These are phyloP conservation scores for Conomelus anceps DNA, from an alignment of 2,888 invertebrate genomes.

Conservation along the genomic window DNA sequence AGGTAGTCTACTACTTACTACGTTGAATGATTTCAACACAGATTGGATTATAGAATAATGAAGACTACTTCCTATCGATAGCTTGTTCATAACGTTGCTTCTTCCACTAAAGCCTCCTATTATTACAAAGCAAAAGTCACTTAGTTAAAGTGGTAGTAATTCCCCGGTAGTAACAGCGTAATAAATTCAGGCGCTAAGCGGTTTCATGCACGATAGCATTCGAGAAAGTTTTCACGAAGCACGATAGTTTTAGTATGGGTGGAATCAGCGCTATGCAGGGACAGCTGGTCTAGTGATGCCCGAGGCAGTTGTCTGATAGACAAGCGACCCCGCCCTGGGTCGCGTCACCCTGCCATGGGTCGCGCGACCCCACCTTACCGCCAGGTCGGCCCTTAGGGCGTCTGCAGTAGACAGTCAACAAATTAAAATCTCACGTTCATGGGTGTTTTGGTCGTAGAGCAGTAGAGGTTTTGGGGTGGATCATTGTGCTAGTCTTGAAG, in stretches of 20 bases:
- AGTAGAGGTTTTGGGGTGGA: not conserved
- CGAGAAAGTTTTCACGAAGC: not conserved
- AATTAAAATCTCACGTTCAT: not conserved
- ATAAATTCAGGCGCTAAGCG: not conserved
- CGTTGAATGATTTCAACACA: not conserved
- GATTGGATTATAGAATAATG: not conserved
- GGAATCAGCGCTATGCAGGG: not conserved
- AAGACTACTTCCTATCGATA: not conserved
- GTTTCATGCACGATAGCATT: not conserved
- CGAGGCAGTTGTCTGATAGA: not conserved
- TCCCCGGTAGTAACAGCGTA: not conserved
- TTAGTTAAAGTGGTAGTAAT: not conserved
- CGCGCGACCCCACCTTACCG: not conserved
- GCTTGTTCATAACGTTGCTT: not conserved
- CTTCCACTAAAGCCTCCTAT: not conserved
- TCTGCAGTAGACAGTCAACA: not conserved
- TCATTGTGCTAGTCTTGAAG: slow-evolving; percentile 8
- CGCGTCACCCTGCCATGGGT: not conserved
- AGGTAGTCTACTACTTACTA: too few species aligned
- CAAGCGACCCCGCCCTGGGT: not conserved
- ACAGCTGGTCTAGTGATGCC: not conserved
- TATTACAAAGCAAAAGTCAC: not conserved
- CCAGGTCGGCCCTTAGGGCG: not conserved
- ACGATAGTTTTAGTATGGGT: not conserved
- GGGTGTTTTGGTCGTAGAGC: not conserved